A percentile compares a stretch with the other conserved stretches of the same genome.
These are phyloP conservation scores for Diphyllodes magnificus DNA, from an alignment of 2,113 vertebrate species.

Conservation along the genomic window DNA sequence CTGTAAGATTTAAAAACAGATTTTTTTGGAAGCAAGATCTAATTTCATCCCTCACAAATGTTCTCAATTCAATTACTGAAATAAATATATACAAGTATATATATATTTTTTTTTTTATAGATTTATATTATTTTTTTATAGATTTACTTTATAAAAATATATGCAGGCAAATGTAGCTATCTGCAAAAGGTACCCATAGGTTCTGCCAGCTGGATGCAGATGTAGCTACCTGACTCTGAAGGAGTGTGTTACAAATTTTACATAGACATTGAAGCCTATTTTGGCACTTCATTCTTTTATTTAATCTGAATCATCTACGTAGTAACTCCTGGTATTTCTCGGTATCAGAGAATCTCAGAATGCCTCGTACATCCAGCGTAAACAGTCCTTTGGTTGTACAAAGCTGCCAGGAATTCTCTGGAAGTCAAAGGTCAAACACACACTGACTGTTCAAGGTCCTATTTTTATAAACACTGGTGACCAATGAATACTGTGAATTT, in stretches of 20 bases:
- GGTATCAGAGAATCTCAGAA: neutral
- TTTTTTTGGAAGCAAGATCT: conserved; percentile 30
- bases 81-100: neutral
- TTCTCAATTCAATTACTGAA: conserved; percentile 4
- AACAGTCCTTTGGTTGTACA: neutral
- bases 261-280: neutral
- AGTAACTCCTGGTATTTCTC: neutral
- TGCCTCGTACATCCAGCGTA: accelerated
- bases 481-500: neutral
- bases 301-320: neutral
- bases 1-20: neutral
- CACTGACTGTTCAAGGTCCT: neutral
- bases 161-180: neutral
- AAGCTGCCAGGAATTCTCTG: neutral
- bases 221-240: neutral
- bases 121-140: neutral
- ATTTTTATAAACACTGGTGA: neutral
- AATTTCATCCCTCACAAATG: conserved; percentile 23
- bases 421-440: conserved; percentile 16
- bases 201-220: neutral
- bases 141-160: neutral
- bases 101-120: too few species aligned
- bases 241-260: neutral
- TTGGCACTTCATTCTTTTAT: neutral
- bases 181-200: neutral